Percentiles rank a stretch among this genome's conserved stretches.
phyloP scores from a whole-genome alignment of 2,888 invertebrate species.

The Drosophila fulvimacula region DNA sequence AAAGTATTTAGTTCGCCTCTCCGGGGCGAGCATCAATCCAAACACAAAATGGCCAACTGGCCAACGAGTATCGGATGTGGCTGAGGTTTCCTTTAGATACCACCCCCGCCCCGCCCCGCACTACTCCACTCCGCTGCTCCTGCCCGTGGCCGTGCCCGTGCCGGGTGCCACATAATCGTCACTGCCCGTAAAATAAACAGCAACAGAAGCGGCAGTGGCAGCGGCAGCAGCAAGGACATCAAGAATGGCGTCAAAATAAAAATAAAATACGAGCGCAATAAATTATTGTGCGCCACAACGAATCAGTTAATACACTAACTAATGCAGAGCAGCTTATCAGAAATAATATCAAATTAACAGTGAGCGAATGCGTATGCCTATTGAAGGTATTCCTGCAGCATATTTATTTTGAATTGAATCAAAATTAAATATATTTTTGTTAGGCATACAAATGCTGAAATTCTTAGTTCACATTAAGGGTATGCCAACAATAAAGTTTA shows the following conservation, averaged over 20 bases:
- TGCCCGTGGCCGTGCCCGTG: not conserved
- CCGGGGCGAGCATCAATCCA: slow-evolving; percentile 79
- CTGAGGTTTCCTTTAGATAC: slow-evolving; percentile 70
- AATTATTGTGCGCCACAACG: not conserved
- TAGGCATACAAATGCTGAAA: too few relatives aligned
- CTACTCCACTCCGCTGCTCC: not conserved
- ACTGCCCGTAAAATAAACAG: slow-evolving; percentile 80
- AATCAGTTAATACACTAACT: slow-evolving; percentile 16
- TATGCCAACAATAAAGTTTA: too few relatives aligned
- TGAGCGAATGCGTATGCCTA: too few relatives aligned
- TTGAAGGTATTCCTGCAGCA: too few relatives aligned
- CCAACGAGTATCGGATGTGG: slow-evolving; percentile 79
- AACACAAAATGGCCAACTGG: slow-evolving; percentile 71
- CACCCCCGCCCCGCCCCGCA: not conserved
- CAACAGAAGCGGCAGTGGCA: slow-evolving; percentile 55
- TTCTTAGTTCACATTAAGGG: too few relatives aligned
- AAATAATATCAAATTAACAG: too few relatives aligned
- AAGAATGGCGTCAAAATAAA: slow-evolving; percentile 76
- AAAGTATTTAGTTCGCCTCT: slow-evolving; percentile 78
- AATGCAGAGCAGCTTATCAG: not conserved
- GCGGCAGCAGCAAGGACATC: slow-evolving; percentile 40
- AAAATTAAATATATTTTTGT: too few relatives aligned
- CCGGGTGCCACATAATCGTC: slow-evolving; percentile 71
- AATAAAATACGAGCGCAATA: slow-evolving; percentile 62
- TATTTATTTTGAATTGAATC: too few relatives aligned